Conservation (phyloP, 2,888 invertebrate genomes). For the Lucinisca nassula region DNA sequence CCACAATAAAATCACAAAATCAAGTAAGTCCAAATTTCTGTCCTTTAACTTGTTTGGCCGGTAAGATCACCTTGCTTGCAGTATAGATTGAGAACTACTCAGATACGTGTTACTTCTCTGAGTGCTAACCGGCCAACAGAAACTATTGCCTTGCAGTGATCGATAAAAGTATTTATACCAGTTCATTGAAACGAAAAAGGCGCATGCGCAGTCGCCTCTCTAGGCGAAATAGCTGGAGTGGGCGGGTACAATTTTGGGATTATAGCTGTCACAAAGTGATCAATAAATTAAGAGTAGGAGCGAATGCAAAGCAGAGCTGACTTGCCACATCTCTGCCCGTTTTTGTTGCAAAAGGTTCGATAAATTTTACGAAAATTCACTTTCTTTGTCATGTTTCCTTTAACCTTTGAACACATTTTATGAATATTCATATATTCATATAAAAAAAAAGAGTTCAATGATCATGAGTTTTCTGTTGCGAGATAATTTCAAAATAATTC, state of each 20-base stretch:
- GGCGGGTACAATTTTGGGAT: conserved; percentile 40
- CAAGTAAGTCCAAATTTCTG: background rate
- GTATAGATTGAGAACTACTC: background rate
- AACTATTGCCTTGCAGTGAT: conserved; percentile 37
- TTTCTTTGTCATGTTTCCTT: background rate
- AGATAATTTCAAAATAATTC: too few relatives aligned
- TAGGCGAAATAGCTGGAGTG: conserved; percentile 1
- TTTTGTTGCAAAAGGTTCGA: background rate
- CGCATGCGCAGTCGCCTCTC: conserved; percentile 62
- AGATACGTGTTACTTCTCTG: conserved; percentile 50
- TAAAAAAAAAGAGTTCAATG: too few relatives aligned
- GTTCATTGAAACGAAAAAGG: conserved; percentile 33
- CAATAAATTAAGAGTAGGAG: background rate
- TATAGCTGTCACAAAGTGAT: background rate
- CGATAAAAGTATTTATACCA: conserved; percentile 66
- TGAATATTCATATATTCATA: conserved; percentile 8
- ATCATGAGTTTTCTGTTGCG: too few relatives aligned
- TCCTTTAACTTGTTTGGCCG: conserved; percentile 48
- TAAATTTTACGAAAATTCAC: background rate
- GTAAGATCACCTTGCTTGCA: conserved; percentile 32
- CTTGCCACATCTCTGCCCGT: background rate
- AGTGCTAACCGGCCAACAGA: conserved; percentile 69
- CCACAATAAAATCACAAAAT: conserved; percentile 12
- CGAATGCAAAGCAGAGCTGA: background rate
- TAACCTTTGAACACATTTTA: background rate